A percentile compares a stretch with the other conserved stretches of the same genome.
These are phyloP conservation scores for Bombus waltoni DNA, from an alignment of 1,140 invertebrate genomes.

Conservation along the genomic window DNA sequence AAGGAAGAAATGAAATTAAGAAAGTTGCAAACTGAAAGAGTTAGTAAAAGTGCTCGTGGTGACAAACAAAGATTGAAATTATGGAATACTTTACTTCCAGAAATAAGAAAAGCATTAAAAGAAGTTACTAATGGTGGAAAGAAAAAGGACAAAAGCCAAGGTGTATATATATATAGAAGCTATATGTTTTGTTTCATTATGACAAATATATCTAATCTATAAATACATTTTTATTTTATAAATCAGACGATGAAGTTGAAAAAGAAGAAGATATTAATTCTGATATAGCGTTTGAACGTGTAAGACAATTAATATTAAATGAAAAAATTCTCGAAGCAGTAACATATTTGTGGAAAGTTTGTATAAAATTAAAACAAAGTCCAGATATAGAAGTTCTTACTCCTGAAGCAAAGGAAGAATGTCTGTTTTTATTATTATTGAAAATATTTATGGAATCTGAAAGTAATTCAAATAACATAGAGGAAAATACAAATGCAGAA, in stretches of 20 bases:
- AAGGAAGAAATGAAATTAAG: conserved; percentile 85
- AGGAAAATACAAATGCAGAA: conserved; percentile 39
- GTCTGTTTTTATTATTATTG: conserved; percentile 73
- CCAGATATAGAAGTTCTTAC: conserved; percentile 69
- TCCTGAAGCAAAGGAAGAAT: conserved; percentile 70
- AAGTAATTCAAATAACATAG: background rate
- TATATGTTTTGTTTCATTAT: background rate
- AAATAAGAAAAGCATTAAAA: conserved; percentile 79
- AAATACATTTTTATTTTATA: background rate
- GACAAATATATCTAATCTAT: background rate
- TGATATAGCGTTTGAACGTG: conserved; percentile 74
- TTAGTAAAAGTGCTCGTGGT: conserved; percentile 74
- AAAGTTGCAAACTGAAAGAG: conserved; percentile 83
- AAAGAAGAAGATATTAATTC: conserved; percentile 69
- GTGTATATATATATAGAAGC: conserved; percentile 31
- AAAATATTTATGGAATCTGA: conserved; percentile 79
- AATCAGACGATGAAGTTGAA: conserved; percentile 25
- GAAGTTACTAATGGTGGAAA: conserved; percentile 66
- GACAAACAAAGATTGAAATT: conserved; percentile 80
- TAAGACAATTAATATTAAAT: conserved; percentile 76
- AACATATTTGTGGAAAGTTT: conserved; percentile 67
- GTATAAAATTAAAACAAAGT: conserved; percentile 61
- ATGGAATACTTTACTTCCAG: conserved; percentile 77
- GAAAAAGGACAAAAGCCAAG: conserved; percentile 46
- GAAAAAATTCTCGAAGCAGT: conserved; percentile 75